Evolutionary conservation across 2,888 invertebrate species (phyloP), one percentile per base, ranked within the genome.

Genomic region (Ichneumon xanthorius): DNA sequence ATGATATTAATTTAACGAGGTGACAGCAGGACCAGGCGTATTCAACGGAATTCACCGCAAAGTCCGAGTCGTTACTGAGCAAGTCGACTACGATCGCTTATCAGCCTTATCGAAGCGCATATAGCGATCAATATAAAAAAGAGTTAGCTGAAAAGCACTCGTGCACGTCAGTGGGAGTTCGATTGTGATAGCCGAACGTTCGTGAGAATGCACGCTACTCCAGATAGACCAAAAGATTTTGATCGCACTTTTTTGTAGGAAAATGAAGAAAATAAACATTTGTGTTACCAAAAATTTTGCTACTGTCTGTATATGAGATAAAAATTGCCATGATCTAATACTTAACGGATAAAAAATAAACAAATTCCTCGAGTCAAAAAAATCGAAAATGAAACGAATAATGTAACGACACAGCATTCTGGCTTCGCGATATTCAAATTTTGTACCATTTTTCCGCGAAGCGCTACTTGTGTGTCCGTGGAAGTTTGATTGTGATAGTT

Each of bases 1-100:
- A 92, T 92, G 67, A 9, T 79, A 40, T 16, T 22, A n/a, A 53
- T 67, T 40, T 40, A 16, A 63, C 63, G 40, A 4, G 7, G 22
- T n/a, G 53, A 67, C 67, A 40, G 26, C 22, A 14, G n/a, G 4
- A 33, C 26, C 50, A 22, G 16, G 19, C 33, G 19, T 2, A 45
- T 67, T 14, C 33, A 72, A 73, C 61, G 75, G 77, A 80, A 76
- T 86, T 37, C 61, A 45, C 37, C 30, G 48, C 82, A 68, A 77
- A 61, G 82, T 77, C 72, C 77, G 72, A 45, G 53, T 76, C 48
- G 80, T 82, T 68, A 86, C 85, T 82, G 84, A 83, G 77, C 63
- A 26, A 79, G 75, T 72, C 61, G 33, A 61, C 26, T 45, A 16
- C 77, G 82, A 86, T 82, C 73, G 73, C 85, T 82, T 86, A 86